Evolutionary conservation across 2,797 vertebrate genomes (phyloP).

Genomic region (Rhincodon typus): DNA sequence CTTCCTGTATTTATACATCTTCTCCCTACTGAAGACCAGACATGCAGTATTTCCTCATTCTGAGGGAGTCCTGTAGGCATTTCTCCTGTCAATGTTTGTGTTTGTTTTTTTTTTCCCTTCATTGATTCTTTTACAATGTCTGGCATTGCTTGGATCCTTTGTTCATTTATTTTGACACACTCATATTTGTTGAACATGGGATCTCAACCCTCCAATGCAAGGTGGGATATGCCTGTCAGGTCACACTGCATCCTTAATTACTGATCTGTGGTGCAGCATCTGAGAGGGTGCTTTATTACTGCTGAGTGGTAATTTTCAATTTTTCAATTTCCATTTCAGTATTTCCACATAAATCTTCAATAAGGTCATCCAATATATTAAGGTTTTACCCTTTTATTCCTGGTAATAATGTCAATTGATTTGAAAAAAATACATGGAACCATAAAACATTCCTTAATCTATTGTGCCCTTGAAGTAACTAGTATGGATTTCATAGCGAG

Average conservation of each 20-base stretch:
- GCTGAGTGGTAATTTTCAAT: not conserved
- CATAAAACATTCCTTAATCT: constrained; percentile 6
- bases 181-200: not conserved
- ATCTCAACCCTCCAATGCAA: not conserved
- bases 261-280: not conserved
- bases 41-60: too few relatives aligned
- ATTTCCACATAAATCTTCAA: not conserved
- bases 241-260: not conserved
- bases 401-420: not conserved
- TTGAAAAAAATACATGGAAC: constrained; percentile 22
- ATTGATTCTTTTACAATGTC: not conserved
- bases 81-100: too few relatives aligned
- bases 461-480: not conserved
- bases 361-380: not conserved
- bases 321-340: not conserved
- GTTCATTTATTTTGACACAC: not conserved
- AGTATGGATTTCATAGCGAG: not conserved
- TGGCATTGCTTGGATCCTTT: not conserved
- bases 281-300: not conserved
- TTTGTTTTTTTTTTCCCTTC: not conserved
- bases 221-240: not conserved
- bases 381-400: not conserved
- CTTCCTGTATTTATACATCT: too few relatives aligned
- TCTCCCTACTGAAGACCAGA: too few relatives aligned
- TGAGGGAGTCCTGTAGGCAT: too few relatives aligned